Percentiles rank a stretch among this genome's conserved stretches.
Evolutionary conservation across 2,888 invertebrate genomes (phyloP).

Genomic region (Ditylenchus weischeri): DNA sequence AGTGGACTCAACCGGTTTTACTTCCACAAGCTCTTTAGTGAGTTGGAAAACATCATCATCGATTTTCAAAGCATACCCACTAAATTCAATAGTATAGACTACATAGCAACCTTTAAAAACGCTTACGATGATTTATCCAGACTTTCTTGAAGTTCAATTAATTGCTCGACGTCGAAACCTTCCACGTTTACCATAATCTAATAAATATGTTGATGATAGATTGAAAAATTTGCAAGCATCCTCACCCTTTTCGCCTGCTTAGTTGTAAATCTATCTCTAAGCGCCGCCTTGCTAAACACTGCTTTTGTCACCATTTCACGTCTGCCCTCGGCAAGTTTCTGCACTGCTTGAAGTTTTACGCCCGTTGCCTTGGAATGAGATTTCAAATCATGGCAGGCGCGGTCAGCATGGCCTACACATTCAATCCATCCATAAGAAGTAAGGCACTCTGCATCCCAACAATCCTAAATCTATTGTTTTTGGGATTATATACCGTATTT

Average conservation of each 20-base stretch:
- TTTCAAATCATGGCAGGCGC: slow-evolving; percentile 91
- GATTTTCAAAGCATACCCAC: slow-evolving; percentile 23
- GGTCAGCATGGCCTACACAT: slow-evolving; percentile 97
- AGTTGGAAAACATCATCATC: slow-evolving; percentile 63
- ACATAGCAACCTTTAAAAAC: too few species aligned
- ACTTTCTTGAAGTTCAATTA: too few species aligned
- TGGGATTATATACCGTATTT: too few species aligned
- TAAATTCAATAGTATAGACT: slow-evolving; percentile 14
- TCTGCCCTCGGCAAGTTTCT: slow-evolving; percentile 77
- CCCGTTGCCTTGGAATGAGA: slow-evolving; percentile 92
- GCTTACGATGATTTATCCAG: too few species aligned
- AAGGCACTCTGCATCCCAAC: slow-evolving; percentile 98
- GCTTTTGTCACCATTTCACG: slow-evolving; percentile 55
- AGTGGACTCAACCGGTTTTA: slow-evolving; percentile 80
- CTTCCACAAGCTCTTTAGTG: slow-evolving; percentile 73
- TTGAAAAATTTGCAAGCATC: too few species aligned
- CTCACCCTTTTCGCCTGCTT: too few species aligned
- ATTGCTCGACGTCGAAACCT: too few species aligned
- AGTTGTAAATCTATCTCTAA: slow-evolving; percentile 59
- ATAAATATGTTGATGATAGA: too few species aligned
- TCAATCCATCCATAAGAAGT: slow-evolving; percentile 98
- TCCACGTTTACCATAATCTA: too few species aligned
- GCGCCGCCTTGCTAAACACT: slow-evolving; percentile 76
- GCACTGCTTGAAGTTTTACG: slow-evolving; percentile 81
- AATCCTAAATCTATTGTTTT: slow-evolving; percentile 70